Evolutionary conservation across 2,888 invertebrate species (phyloP).

Genomic region (Cheilosia soror): DNA sequence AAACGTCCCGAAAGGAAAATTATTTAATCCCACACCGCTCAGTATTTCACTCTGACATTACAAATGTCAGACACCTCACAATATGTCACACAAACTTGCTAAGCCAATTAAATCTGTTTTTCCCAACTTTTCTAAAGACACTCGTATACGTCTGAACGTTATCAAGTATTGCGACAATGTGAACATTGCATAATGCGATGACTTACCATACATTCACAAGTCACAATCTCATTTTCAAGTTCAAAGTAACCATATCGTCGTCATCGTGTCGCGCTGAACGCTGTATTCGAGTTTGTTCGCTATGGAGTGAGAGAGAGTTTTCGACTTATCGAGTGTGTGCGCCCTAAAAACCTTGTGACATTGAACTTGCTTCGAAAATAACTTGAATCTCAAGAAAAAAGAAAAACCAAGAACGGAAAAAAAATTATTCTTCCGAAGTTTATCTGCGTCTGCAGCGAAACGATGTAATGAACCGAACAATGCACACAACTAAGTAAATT

Average conservation of each 20-base stretch:
- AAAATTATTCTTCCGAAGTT: slow-evolving; percentile 30
- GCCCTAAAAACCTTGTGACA: slow-evolving; percentile 43
- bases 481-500: slow-evolving; percentile 54
- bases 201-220: neutral
- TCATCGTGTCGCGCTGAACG: neutral
- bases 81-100: slow-evolving; percentile 1
- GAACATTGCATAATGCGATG: slow-evolving; percentile 22
- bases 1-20: neutral
- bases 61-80: neutral
- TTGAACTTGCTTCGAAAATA: slow-evolving; percentile 44
- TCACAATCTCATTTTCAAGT: slow-evolving; percentile 12
- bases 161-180: slow-evolving; percentile 22
- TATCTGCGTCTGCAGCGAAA: slow-evolving; percentile 27
- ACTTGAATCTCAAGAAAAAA: slow-evolving; percentile 1
- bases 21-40: neutral
- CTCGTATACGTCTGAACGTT: neutral
- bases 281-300: neutral
- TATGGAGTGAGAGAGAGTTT: slow-evolving; percentile 2
- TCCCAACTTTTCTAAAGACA: neutral
- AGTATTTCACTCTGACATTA: neutral
- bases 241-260: neutral
- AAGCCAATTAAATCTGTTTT: slow-evolving; percentile 18
- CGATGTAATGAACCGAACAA: slow-evolving; percentile 56
- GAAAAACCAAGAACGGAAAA: slow-evolving; percentile 13
- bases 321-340: slow-evolving; percentile 27